Percentiles rank a stretch among this genome's conserved stretches.
These are phyloP conservation scores for Acridotheres tristis DNA, from an alignment of 2,797 vertebrate species.

Conservation along the genomic window DNA sequence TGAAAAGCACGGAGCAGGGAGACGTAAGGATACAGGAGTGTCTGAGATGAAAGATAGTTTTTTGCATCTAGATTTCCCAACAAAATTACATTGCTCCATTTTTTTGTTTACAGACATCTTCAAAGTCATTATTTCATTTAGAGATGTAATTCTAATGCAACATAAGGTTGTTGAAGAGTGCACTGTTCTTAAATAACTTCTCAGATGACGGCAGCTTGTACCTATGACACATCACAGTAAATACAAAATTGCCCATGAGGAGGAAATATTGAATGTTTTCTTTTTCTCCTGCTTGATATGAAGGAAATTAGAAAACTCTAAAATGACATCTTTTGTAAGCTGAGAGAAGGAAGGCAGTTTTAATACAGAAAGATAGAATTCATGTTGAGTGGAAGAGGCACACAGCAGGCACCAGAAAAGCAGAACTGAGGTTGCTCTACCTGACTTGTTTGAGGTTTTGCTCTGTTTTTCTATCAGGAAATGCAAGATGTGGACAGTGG, in stretches of 20 bases:
- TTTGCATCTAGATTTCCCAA: not conserved
- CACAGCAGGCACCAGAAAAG: not conserved
- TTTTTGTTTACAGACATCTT: not conserved
- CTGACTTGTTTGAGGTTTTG: not conserved
- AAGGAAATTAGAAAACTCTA: constrained; percentile 4
- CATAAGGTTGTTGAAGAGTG: not conserved
- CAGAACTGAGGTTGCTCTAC: not conserved
- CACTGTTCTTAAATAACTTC: not conserved
- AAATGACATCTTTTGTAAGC: not conserved
- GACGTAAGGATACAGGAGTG: not conserved
- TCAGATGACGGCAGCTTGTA: not conserved
- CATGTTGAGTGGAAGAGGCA: not conserved
- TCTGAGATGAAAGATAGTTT: not conserved
- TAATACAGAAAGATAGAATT: not conserved
- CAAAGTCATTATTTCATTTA: not conserved
- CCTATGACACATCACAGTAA: not conserved
- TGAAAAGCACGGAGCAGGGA: not conserved
- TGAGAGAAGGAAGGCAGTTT: not conserved
- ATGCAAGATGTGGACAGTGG: not conserved
- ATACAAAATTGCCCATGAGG: not conserved
- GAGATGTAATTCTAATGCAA: not conserved
- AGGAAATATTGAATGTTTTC: not conserved
- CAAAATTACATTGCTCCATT: not conserved
- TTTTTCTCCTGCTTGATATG: not conserved
- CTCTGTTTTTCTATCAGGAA: not conserved